These are phyloP conservation scores for Ctenopoma multispine DNA, from an alignment of 2,797 vertebrate species.

Conservation along the genomic window DNA sequence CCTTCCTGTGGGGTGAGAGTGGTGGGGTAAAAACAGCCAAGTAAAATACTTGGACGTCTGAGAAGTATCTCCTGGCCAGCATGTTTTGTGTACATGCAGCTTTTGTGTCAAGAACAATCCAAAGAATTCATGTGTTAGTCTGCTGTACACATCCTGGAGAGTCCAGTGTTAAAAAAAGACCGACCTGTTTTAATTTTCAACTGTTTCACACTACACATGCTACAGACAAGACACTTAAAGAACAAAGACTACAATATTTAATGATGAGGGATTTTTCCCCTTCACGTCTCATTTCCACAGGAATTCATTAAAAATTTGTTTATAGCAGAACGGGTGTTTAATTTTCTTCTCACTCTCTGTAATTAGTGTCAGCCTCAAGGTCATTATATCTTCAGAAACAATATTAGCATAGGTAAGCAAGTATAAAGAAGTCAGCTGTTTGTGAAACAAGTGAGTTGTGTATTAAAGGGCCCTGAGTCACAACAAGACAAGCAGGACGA, in stretches of 20 bases:
- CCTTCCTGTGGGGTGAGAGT: slow-evolving; percentile 18
- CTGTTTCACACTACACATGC: slow-evolving; percentile 84
- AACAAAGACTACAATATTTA: slow-evolving; percentile 88
- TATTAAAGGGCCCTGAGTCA: slow-evolving; percentile 21
- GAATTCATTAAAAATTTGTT: slow-evolving; percentile 89
- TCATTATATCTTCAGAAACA: slow-evolving; percentile 62
- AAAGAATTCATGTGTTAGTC: slow-evolving; percentile 6
- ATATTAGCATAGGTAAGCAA: slow-evolving; percentile 68
- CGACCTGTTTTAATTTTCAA: slow-evolving; percentile 22
- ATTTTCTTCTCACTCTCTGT: slow-evolving; percentile 55
- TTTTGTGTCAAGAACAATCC: background rate
- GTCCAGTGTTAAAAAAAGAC: background rate
- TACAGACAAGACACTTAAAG: slow-evolving; percentile 86
- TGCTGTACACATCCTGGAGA: background rate
- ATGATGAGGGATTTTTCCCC: slow-evolving; percentile 64
- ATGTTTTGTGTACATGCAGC: slow-evolving; percentile 1
- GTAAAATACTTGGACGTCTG: background rate
- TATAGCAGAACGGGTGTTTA: slow-evolving; percentile 82
- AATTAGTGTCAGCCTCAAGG: slow-evolving; percentile 76
- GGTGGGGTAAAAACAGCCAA: slow-evolving; percentile 16
- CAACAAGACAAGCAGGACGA: slow-evolving; percentile 16
- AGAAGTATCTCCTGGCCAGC: slow-evolving; percentile 11
- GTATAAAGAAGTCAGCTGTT: slow-evolving; percentile 39
- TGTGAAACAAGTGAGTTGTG: slow-evolving; percentile 6
- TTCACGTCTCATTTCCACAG: slow-evolving; percentile 85